Percentiles rank a stretch among this genome's conserved stretches.
These are phyloP conservation scores for Ovis canadensis DNA, from an alignment of 2,113 vertebrate genomes.

Conservation along the genomic window DNA sequence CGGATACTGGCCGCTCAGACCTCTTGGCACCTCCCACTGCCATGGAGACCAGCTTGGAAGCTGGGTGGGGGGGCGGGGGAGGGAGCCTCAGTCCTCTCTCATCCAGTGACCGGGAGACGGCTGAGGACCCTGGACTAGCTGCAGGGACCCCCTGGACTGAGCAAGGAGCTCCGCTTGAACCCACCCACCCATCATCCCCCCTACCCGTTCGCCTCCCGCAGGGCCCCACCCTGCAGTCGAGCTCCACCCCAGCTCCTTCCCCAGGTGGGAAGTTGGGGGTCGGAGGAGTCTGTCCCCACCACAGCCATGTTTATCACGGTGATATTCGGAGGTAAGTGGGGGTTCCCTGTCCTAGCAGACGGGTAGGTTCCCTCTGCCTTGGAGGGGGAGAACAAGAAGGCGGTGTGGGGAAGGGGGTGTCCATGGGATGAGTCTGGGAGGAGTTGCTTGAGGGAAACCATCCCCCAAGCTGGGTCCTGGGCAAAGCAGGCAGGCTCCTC, in stretches of 20 bases:
- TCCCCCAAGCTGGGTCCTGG: not conserved
- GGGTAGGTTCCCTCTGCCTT: not conserved
- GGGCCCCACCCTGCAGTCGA: not conserved
- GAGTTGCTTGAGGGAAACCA: not conserved
- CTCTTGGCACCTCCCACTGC: not conserved
- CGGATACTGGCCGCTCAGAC: not conserved
- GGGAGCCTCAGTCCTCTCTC: not conserved
- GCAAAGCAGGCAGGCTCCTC: not conserved
- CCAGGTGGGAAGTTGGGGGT: not conserved
- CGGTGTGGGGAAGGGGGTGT: not conserved
- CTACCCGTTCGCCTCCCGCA: not conserved
- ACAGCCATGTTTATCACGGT: slow-evolving; percentile 41
- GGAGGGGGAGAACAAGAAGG: not conserved
- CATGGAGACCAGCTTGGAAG: slow-evolving; percentile 45
- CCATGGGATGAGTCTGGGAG: not conserved
- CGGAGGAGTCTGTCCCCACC: not conserved
- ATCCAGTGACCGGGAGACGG: not conserved
- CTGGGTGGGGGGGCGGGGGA: rapidly evolving
- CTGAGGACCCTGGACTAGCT: not conserved
- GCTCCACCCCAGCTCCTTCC: not conserved
- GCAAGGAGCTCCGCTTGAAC: not conserved
- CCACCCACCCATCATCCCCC: not conserved
- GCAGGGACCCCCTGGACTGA: not conserved
- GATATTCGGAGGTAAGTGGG: slow-evolving; percentile 61
- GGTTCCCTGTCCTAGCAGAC: not conserved